These are phyloP conservation scores for Sebastes matsubarae DNA, from an alignment of 2,797 vertebrate genomes.

Conservation along the genomic window DNA sequence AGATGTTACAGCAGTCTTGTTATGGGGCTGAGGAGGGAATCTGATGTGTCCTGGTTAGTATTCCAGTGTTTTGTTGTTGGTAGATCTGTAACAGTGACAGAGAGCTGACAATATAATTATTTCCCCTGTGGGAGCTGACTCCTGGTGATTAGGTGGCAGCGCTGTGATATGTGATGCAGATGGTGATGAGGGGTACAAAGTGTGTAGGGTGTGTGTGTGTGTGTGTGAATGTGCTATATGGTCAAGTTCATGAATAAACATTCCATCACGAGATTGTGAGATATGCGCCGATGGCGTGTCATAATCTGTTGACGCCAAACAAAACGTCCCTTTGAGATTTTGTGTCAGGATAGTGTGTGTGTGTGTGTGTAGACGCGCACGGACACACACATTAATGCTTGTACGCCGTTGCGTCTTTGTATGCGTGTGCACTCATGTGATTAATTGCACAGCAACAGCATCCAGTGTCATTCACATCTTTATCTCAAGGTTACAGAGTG, in stretches of 20 bases:
- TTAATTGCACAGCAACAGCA: constrained; percentile 68
- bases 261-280: constrained; percentile 42
- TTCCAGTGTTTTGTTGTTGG: constrained; percentile 54
- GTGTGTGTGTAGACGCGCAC: background rate
- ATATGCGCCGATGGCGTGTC: constrained; percentile 30
- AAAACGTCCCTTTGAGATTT: constrained; percentile 63
- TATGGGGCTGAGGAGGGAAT: constrained; percentile 25
- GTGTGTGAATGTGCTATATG: constrained; percentile 26
- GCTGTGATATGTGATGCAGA: constrained; percentile 49
- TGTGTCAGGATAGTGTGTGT: constrained; percentile 13
- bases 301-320: constrained; percentile 66
- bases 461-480: constrained; percentile 66
- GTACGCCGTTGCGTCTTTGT: background rate
- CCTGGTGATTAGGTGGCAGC: constrained; percentile 63
- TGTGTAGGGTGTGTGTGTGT: background rate
- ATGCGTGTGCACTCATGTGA: constrained; percentile 38
- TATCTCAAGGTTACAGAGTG: constrained; percentile 79
- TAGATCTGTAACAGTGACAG: constrained; percentile 62
- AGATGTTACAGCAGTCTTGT: constrained; percentile 36
- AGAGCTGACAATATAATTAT: constrained; percentile 70
- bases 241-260: constrained; percentile 67
- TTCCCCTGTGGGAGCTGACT: constrained; percentile 61
- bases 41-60: constrained; percentile 50
- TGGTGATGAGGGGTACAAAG: constrained; percentile 33
- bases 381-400: background rate